Percentiles rank a stretch among this genome's conserved stretches.
Evolutionary conservation across 2,797 vertebrate genomes (phyloP).

Genomic region (Oophaga sylvatica): DNA sequence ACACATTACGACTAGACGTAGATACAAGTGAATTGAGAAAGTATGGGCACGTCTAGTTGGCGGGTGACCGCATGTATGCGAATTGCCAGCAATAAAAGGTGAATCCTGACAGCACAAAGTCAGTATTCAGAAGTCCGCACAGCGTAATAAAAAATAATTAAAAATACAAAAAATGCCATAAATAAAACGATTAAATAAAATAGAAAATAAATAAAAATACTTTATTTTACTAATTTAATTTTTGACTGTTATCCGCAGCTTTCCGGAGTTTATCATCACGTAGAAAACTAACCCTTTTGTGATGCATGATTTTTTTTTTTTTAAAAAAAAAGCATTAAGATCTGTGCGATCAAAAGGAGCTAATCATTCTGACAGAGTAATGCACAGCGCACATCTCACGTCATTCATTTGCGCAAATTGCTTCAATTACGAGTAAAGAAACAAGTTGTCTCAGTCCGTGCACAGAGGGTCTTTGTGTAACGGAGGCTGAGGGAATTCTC

Average conservation of each 20-base stretch:
- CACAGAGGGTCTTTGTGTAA: not conserved
- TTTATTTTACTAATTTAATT: not conserved
- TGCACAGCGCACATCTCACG: conserved; percentile 27
- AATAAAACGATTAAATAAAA: not conserved
- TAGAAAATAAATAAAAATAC: no score
- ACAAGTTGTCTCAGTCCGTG: conserved; percentile 30
- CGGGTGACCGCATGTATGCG: not conserved
- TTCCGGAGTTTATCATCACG: not conserved
- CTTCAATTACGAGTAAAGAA: conserved; percentile 52
- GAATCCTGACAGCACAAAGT: no score
- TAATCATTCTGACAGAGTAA: conserved; percentile 24
- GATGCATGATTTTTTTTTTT: not conserved
- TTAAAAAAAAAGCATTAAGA: not conserved
- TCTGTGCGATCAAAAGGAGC: not conserved
- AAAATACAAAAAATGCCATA: not conserved
- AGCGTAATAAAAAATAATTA: not conserved
- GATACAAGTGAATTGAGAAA: no score
- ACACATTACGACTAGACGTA: no score
- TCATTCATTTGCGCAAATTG: conserved; percentile 51
- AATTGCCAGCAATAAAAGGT: no score
- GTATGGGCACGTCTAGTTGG: no score
- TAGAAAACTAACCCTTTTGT: not conserved
- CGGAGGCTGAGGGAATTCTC: not conserved
- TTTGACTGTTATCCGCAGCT: not conserved
- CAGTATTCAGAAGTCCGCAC: no score